Base-by-base conservation (phyloP, 2,888 invertebrate genomes). In the Lepidonotus clava region DNA sequence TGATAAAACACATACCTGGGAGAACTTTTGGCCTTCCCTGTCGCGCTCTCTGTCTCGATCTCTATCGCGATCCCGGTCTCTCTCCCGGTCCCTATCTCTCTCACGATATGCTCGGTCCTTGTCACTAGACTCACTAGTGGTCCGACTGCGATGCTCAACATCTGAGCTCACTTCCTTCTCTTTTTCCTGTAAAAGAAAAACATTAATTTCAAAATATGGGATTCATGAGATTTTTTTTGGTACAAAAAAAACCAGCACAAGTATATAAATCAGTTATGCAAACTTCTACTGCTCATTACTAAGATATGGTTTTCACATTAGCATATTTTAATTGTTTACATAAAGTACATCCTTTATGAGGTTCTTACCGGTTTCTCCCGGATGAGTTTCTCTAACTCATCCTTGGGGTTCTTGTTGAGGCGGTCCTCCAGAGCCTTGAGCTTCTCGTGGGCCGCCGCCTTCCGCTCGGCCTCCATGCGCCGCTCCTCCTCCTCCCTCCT, bases 401-500 rank as follows among this genome's bases (percentile, higher is more conserved):
- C 87, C 21, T 84, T 80, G 28, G 46, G 32, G 5, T 34, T 11
- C n/a, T 71, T 71, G 21, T 80, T 80, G 46, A 87, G 36, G 51
- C 84, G 66, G 40, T 96, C 96, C 91, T 96, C 96, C 4, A 96
- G 94, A 91, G 96, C 96, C 91, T 96, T 96, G 86, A 96, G 93
- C 91, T 97, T 96, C 91, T 96, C 96, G 61, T 96, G 96, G 34
- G 96, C 93, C 94, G 96, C 93, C 38, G 92, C 92, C 90, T 96
- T 96, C 67, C 92, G 88, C 61, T 93, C 92, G 5, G 90, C 88
- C 80, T 93, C 93, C 85, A 92, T 92, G 53, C 90, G 90, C 87
- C 97, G 96, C 92, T 98, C 98, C 92, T 98, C 98, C 92, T 98
- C 97, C 92, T 98, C 97, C 91, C 97, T 97, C 40, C 97, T 96